A percentile compares a stretch with the other conserved stretches of the same genome.
phyloP scores from a whole-genome alignment of 1,140 invertebrate species.

The Euwallacea similis region DNA sequence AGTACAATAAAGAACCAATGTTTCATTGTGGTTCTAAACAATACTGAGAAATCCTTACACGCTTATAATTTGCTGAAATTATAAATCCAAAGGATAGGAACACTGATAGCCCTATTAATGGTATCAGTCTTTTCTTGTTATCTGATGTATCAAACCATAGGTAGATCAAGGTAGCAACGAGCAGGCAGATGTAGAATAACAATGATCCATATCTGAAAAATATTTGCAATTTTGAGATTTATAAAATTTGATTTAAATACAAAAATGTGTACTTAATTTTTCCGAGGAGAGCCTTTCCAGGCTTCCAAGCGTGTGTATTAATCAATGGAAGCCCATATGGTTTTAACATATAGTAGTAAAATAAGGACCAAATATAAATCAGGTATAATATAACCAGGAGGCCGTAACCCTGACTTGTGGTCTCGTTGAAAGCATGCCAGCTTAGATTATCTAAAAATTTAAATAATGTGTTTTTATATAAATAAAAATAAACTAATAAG shows the following conservation, averaged over 20 bases:
- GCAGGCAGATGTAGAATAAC: conserved; percentile 46
- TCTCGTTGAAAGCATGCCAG: conserved; percentile 42
- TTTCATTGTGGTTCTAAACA: neutral
- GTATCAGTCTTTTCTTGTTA: conserved; percentile 63
- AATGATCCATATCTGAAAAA: conserved; percentile 36
- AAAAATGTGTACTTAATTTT: conserved; percentile 37
- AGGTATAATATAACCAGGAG: conserved; percentile 69
- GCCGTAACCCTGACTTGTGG: conserved; percentile 72
- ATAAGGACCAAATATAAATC: conserved; percentile 63
- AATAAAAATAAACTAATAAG: neutral
- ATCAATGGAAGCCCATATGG: conserved; percentile 58
- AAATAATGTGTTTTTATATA: conserved; percentile 20
- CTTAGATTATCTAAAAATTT: conserved; percentile 45
- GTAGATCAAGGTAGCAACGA: conserved; percentile 60
- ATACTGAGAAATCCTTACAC: conserved; percentile 48
- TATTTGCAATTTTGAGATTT: neutral
- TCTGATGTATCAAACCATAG: conserved; percentile 66
- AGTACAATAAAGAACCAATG: neutral
- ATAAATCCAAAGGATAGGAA: conserved; percentile 60
- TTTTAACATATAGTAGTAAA: conserved; percentile 70
- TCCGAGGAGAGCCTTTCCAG: conserved; percentile 12
- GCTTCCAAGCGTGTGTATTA: conserved; percentile 50
- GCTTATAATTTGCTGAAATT: conserved; percentile 64
- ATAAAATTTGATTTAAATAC: neutral
- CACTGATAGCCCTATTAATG: conserved; percentile 63